Percentiles rank a stretch among this genome's conserved stretches.
Evolutionary conservation across 2,113 vertebrate genomes (phyloP).

Genomic region (Eupsittula cactorum): DNA sequence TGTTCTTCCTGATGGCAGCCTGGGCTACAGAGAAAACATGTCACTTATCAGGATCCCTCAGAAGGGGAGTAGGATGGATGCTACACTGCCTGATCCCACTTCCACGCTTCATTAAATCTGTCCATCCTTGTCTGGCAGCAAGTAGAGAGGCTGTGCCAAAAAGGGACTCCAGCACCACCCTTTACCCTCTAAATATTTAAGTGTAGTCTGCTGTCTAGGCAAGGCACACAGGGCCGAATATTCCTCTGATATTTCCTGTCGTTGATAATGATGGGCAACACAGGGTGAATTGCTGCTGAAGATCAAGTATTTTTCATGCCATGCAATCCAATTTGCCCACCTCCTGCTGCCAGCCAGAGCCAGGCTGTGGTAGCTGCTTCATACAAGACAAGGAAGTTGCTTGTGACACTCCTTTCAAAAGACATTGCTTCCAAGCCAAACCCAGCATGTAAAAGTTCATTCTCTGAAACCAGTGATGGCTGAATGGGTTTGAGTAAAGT

Average conservation of each 20-base stretch:
- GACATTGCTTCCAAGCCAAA: conserved; percentile 15
- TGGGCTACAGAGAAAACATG: background rate
- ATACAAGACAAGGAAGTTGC: background rate
- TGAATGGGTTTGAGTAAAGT: background rate
- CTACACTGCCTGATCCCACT: background rate
- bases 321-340: background rate
- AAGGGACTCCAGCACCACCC: background rate
- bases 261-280: background rate
- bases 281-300: background rate
- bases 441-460: background rate
- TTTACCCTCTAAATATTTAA: background rate
- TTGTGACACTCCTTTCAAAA: conserved; percentile 42
- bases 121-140: background rate
- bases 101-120: background rate
- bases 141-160: background rate
- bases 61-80: background rate
- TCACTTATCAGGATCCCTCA: background rate
- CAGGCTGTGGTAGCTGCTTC: background rate
- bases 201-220: background rate
- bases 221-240: background rate
- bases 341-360: background rate
- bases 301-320: background rate
- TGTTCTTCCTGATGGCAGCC: background rate
- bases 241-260: background rate
- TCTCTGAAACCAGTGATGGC: background rate